phyloP scores from a whole-genome alignment of 2,113 vertebrate genomes.

The Crotalus horridus region DNA sequence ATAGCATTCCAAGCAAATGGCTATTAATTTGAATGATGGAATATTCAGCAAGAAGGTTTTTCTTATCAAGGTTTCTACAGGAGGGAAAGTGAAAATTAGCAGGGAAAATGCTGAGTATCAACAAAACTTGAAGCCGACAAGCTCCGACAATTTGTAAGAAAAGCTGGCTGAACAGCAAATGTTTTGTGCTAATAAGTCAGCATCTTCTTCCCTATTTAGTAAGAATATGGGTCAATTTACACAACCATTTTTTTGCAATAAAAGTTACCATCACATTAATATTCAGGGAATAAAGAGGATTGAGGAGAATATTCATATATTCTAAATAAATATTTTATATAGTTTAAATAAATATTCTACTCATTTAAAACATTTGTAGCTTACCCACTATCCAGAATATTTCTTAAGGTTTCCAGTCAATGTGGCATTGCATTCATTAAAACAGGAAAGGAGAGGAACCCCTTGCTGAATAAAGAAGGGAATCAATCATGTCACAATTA shows the following conservation, averaged over 20 bases:
- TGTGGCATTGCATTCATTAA: neutral
- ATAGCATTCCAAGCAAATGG: slow-evolving; percentile 62
- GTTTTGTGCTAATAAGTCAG: neutral
- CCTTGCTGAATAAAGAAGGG: neutral
- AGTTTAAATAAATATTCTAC: neutral
- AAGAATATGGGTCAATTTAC: neutral
- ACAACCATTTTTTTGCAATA: neutral
- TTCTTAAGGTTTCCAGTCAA: neutral
- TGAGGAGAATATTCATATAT: neutral
- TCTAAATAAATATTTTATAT: neutral
- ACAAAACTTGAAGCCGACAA: slow-evolving; percentile 52
- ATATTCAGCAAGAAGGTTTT: slow-evolving; percentile 60
- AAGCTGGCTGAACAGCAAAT: slow-evolving; percentile 35
- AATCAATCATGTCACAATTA: neutral
- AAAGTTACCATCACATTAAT: neutral
- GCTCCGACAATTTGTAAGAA: slow-evolving; percentile 28
- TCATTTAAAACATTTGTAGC: neutral
- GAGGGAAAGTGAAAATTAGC: slow-evolving; percentile 59
- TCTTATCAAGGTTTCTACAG: slow-evolving; percentile 67
- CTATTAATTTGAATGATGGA: slow-evolving; percentile 66
- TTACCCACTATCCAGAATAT: neutral
- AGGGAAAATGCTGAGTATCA: slow-evolving; percentile 51
- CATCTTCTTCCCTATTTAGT: neutral
- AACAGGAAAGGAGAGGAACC: neutral
- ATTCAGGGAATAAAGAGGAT: neutral